These are phyloP conservation scores for Lepeophtheirus nordmannii DNA, from an alignment of 2,888 invertebrate genomes.

Conservation along the genomic window DNA sequence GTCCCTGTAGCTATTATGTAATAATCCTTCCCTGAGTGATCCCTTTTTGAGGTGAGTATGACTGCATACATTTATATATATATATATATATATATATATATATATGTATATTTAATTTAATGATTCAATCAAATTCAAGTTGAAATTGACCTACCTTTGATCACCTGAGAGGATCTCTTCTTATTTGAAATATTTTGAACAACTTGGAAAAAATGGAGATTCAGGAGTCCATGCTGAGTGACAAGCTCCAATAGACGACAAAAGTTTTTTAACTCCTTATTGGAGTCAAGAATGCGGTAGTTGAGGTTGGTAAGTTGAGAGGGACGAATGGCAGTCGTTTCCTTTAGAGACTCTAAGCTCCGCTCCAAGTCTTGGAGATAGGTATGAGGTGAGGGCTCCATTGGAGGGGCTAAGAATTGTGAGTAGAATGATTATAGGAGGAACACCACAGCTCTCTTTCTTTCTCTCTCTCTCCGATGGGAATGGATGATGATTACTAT, in stretches of 20 bases:
- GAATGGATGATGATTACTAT: too few species aligned
- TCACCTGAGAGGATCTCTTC: conserved; percentile 1
- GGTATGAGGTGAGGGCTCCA: background rate
- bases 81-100: too few species aligned
- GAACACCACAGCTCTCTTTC: too few species aligned
- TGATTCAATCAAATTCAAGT: too few species aligned
- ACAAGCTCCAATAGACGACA: background rate
- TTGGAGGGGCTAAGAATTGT: too few species aligned
- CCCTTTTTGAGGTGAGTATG: too few species aligned
- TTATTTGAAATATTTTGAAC: background rate
- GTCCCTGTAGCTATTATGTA: background rate
- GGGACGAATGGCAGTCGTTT: background rate
- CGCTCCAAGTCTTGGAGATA: conserved; percentile 1
- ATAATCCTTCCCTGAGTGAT: background rate
- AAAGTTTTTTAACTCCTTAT: background rate
- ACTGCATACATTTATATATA: too few species aligned
- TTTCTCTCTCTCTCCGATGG: too few species aligned
- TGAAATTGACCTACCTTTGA: background rate
- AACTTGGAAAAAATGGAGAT: background rate
- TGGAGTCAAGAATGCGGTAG: background rate
- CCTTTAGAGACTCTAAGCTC: background rate
- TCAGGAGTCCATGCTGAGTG: background rate
- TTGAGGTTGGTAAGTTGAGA: background rate
- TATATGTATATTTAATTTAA: too few species aligned
- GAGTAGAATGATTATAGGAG: too few species aligned